phyloP scores from a whole-genome alignment of 2,113 vertebrate genomes.

The Saimiri boliviensis region DNA sequence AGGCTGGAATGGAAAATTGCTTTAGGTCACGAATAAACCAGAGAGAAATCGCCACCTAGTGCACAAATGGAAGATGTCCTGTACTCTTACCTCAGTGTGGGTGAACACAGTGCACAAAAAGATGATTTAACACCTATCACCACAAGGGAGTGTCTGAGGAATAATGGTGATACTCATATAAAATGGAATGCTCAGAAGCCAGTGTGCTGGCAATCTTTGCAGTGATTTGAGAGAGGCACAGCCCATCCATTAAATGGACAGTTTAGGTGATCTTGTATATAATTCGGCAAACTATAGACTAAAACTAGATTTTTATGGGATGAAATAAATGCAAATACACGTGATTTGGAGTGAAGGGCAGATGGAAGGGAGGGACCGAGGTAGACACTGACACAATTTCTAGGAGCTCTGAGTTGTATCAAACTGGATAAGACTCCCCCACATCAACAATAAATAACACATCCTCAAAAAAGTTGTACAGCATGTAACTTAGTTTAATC shows the following conservation, averaged over 20 bases:
- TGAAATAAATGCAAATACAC: conserved; percentile 10
- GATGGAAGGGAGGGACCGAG: neutral
- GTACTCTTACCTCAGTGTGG: neutral
- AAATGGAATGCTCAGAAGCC: neutral
- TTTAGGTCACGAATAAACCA: neutral
- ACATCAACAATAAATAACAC: neutral
- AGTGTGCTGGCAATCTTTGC: neutral
- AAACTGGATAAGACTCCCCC: neutral
- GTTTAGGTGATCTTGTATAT: neutral
- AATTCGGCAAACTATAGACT: neutral
- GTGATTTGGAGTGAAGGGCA: neutral
- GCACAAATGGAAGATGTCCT: neutral
- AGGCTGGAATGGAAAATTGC: neutral
- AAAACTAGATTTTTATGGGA: neutral
- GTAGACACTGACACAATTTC: neutral
- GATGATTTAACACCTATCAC: neutral
- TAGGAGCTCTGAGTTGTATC: neutral
- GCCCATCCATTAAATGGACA: neutral
- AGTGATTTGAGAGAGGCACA: neutral
- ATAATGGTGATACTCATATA: neutral
- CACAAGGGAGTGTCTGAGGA: neutral
- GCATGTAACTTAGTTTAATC: neutral
- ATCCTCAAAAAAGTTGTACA: neutral
- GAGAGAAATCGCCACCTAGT: neutral
- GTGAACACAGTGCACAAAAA: neutral